Conservation (phyloP, 2,797 vertebrate species). For the Mastacembelus armatus region DNA sequence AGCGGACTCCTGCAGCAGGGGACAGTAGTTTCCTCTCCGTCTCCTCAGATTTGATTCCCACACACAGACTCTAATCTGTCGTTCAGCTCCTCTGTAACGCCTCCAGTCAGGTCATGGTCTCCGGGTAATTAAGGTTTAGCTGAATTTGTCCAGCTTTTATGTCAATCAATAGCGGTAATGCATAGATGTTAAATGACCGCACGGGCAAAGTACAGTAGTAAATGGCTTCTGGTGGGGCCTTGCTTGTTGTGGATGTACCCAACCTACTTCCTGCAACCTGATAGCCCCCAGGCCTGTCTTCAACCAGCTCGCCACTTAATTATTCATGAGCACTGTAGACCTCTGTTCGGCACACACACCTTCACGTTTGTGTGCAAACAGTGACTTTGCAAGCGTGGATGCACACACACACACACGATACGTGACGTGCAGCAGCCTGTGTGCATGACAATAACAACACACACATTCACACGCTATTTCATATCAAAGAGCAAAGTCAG, state of each 20-base stretch:
- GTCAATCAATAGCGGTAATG: conserved; percentile 77
- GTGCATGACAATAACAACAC: conserved; percentile 39
- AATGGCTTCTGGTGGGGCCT: conserved; percentile 51
- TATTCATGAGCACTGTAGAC: conserved; percentile 73
- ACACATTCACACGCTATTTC: conserved; percentile 1
- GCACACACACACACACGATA: conserved; percentile 11
- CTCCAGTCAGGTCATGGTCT: conserved; percentile 58
- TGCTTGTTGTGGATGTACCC: conserved; percentile 31
- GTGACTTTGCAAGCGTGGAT: conserved; percentile 45
- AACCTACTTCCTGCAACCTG: conserved; percentile 72
- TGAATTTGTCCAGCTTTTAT: conserved; percentile 73
- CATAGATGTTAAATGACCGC: conserved; percentile 64
- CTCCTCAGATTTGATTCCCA: conserved; percentile 45
- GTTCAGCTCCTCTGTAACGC: conserved; percentile 49
- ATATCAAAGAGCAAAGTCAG: conserved; percentile 13
- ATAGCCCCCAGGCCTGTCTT: conserved; percentile 51
- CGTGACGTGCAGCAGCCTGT: conserved; percentile 16
- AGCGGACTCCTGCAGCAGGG: conserved; percentile 5
- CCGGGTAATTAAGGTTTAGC: conserved; percentile 77
- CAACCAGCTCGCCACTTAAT: conserved; percentile 57
- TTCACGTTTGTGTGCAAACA: conserved; percentile 78
- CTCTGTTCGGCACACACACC: conserved; percentile 60
- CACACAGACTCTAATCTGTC: conserved; percentile 64
- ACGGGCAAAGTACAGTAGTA: conserved; percentile 50
- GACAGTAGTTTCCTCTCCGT: conserved; percentile 48